These are phyloP conservation scores for Eremobia ochroleuca DNA, from an alignment of 2,888 invertebrate species.

Conservation along the genomic window DNA sequence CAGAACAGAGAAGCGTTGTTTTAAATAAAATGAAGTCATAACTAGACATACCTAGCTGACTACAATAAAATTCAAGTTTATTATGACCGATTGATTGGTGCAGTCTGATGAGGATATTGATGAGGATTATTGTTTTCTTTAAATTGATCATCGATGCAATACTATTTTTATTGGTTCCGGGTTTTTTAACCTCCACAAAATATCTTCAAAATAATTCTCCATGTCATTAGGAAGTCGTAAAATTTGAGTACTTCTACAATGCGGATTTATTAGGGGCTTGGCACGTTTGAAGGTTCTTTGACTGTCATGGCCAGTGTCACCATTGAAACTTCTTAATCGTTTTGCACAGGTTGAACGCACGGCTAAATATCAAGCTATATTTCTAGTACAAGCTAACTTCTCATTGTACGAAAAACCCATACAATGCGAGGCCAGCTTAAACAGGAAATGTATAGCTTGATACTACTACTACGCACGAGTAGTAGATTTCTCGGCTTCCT, in stretches of 20 bases:
- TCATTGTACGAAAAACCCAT: no score
- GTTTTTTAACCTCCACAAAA: slow-evolving; percentile 32
- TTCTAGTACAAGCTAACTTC: no score
- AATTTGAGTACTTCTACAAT: slow-evolving; percentile 3
- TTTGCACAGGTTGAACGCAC: not conserved
- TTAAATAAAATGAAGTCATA: not conserved
- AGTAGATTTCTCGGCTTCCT: no score
- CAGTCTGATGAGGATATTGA: not conserved
- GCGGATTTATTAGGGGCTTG: slow-evolving; percentile 34
- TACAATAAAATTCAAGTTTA: not conserved
- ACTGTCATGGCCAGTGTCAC: slow-evolving; percentile 7
- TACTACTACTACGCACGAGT: no score
- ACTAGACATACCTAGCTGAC: not conserved
- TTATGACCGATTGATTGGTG: not conserved
- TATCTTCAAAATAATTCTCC: not conserved
- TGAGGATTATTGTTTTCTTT: slow-evolving; percentile 22
- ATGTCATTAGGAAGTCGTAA: slow-evolving; percentile 28
- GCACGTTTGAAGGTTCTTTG: slow-evolving; percentile 2
- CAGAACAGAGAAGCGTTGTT: not conserved
- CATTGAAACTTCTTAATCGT: not conserved
- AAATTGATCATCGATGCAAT: slow-evolving; percentile 14
- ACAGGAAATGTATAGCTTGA: no score
- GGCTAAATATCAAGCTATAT: no score
- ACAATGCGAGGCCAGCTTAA: no score
- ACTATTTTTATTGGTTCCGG: slow-evolving; percentile 2